phyloP scores from a whole-genome alignment of 2,113 vertebrate genomes.

The Helogale parvula region DNA sequence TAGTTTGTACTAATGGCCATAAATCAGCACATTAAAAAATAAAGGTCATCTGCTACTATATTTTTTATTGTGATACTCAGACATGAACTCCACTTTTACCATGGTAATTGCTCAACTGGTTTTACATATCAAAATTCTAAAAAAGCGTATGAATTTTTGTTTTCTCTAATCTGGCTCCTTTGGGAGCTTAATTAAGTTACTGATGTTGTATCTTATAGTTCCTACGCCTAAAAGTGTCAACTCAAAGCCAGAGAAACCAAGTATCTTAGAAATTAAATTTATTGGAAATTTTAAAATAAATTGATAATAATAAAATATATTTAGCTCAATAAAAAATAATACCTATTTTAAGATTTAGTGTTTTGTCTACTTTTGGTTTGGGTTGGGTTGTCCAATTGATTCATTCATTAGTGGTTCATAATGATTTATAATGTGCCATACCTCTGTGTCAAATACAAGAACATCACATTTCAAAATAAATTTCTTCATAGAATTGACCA shows the following conservation, averaged over 20 bases:
- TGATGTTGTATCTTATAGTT: background rate
- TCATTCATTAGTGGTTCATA: background rate
- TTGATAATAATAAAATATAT: background rate
- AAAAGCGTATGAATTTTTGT: background rate
- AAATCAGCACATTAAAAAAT: background rate
- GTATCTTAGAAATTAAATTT: background rate
- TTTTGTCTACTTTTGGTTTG: background rate
- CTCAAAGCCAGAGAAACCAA: background rate
- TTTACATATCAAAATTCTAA: background rate
- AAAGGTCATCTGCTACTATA: background rate
- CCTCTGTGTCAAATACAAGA: background rate
- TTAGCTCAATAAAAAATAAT: background rate
- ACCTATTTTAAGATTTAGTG: background rate
- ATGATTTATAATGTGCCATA: background rate
- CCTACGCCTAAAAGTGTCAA: background rate
- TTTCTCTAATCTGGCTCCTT: background rate
- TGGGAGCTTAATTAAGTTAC: background rate
- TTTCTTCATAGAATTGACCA: background rate
- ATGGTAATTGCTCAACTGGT: background rate
- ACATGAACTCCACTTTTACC: background rate
- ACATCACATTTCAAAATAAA: background rate
- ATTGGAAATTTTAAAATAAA: background rate
- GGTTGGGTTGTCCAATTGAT: background rate
- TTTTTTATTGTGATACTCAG: constrained; percentile 4
- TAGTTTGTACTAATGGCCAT: background rate